Evolutionary conservation across 2,113 vertebrate species (phyloP), one percentile per base, ranked within the genome.

Genomic region (Isichthys henryi): DNA sequence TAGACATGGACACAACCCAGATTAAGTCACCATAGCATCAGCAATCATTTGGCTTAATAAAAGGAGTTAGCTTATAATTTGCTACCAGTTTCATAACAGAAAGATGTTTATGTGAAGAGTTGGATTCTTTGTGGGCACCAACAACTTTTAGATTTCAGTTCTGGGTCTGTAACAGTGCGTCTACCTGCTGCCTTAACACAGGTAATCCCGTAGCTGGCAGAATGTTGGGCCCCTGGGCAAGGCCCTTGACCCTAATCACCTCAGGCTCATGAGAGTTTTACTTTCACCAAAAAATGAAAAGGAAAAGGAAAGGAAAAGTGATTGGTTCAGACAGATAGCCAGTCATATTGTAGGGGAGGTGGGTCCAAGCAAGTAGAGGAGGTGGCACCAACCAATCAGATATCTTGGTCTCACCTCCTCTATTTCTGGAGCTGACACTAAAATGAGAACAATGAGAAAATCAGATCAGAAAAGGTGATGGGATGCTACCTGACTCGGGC

Each of bases 401-500:
- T 62, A n/a, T 62, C 27, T 74, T 74, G 9, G n/a, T 31, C 53
- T 80, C 35, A 80, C 13, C 74, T 80, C 53, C 53, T 21, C 53
- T 56, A 56, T 19, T 56, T 56, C 15, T 17, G 74, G 74, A 19
- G 35, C 35, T 39, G 35, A 43, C 2, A 0, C 17, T 15, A 80
- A 80, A 80, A 80, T 80, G 74, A 35, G 27, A 21, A 56, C 19
- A 56, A 77, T 13, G 3, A 15, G 70, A 43, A 56, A 17, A 43
- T 43, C 39, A 43, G 3, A 9, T 15, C 74, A 19, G 74, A 19
- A 77, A 39, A 35, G 31, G 35, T 77, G 74, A 17, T 0, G 74
- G 74, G 31, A 13, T 43, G 35, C 35, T 80, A 80, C 74, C 74
- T 80, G 74, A 80, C 74, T 80, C 74, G 4, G 74, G 74, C 92